Evolutionary conservation across 2,888 invertebrate genomes (phyloP).

Genomic region (Alsophila aescularia): DNA sequence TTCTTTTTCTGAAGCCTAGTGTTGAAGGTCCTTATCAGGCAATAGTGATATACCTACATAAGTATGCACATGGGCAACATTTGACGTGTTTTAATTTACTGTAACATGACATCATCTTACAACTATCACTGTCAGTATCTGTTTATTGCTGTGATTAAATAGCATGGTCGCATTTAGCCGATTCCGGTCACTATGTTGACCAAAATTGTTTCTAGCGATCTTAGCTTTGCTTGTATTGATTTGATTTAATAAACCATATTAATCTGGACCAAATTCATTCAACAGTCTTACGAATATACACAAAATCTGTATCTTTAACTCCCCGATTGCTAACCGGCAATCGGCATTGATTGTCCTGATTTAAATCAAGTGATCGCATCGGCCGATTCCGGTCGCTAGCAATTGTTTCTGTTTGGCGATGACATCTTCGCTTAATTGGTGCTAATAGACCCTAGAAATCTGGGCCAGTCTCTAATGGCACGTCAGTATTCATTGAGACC

Average conservation of each 20-base stretch:
- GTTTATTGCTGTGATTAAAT: slow-evolving; percentile 73
- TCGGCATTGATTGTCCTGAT: slow-evolving; percentile 65
- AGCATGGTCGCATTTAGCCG: slow-evolving; percentile 61
- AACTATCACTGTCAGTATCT: neutral
- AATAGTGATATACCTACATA: neutral
- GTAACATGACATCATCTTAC: neutral
- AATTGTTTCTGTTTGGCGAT: slow-evolving; percentile 48
- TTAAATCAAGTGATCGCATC: slow-evolving; percentile 70
- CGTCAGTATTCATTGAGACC: neutral
- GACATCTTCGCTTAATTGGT: slow-evolving; percentile 34
- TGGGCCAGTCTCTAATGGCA: slow-evolving; percentile 1
- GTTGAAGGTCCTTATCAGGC: no score
- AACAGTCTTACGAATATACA: neutral
- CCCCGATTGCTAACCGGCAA: slow-evolving; percentile 31
- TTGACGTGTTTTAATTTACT: neutral
- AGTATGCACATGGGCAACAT: neutral
- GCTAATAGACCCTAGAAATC: slow-evolving; percentile 13
- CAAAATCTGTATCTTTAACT: slow-evolving; percentile 6
- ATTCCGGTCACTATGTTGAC: slow-evolving; percentile 52
- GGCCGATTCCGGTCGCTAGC: slow-evolving; percentile 51
- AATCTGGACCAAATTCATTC: slow-evolving; percentile 5
- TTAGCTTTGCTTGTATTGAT: slow-evolving; percentile 30
- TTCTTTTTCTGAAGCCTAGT: no score
- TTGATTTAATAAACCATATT: slow-evolving; percentile 22
- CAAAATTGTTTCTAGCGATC: slow-evolving; percentile 46